Percentiles rank a stretch among this genome's conserved stretches.
These are phyloP conservation scores for Synanthedon formicaeformis DNA, from an alignment of 2,888 invertebrate genomes.

Conservation along the genomic window DNA sequence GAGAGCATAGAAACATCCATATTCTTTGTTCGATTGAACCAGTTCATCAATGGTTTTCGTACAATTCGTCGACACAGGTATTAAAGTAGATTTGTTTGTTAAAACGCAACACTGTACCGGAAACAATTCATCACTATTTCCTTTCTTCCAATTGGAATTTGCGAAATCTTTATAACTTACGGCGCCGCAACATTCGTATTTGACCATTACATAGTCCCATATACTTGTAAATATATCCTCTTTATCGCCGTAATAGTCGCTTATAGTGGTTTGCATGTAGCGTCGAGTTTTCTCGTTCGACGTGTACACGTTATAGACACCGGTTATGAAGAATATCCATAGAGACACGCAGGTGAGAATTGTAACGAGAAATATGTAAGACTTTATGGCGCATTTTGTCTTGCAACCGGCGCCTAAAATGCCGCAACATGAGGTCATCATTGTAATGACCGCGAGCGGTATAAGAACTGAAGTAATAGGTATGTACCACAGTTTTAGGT, in stretches of 20 bases:
- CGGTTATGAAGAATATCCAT: slow-evolving; percentile 47
- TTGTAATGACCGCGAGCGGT: slow-evolving; percentile 29
- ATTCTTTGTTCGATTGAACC: slow-evolving; percentile 22
- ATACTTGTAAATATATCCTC: slow-evolving; percentile 41
- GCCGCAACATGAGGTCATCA: slow-evolving; percentile 54
- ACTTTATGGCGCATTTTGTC: slow-evolving; percentile 48
- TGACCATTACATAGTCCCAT: slow-evolving; percentile 48
- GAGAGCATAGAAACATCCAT: slow-evolving; percentile 39
- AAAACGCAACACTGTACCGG: slow-evolving; percentile 50
- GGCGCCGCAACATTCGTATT: slow-evolving; percentile 51
- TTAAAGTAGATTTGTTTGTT: slow-evolving; percentile 24
- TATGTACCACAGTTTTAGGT: slow-evolving; percentile 41
- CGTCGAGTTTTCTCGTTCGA: slow-evolving; percentile 29
- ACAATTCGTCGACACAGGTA: slow-evolving; percentile 34
- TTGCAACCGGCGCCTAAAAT: slow-evolving; percentile 51
- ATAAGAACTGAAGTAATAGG: slow-evolving; percentile 43
- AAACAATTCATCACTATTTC: slow-evolving; percentile 26
- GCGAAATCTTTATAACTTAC: slow-evolving; percentile 37
- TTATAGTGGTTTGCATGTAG: slow-evolving; percentile 28
- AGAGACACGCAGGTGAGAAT: slow-evolving; percentile 27
- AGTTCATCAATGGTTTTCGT: slow-evolving; percentile 17
- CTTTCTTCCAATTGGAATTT: slow-evolving; percentile 35
- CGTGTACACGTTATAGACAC: slow-evolving; percentile 45
- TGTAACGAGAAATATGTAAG: slow-evolving; percentile 46
- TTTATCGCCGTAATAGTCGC: slow-evolving; percentile 38